phyloP scores from a whole-genome alignment of 2,888 invertebrate species.

The Anaspis maculata region DNA sequence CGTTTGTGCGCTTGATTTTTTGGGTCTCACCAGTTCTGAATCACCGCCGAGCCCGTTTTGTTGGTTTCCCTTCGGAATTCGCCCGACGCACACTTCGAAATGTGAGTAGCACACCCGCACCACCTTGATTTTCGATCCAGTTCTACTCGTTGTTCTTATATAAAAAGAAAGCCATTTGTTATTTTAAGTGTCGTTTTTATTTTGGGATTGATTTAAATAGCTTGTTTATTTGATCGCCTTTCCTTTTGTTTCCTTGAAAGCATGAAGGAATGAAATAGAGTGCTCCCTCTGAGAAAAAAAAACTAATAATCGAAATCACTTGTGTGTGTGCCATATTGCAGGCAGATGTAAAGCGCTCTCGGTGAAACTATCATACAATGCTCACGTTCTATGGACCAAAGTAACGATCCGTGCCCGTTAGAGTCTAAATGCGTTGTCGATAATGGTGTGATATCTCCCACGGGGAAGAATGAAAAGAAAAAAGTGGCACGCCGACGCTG shows the following conservation, averaged over 20 bases:
- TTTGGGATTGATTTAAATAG: constrained; percentile 16
- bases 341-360: constrained; percentile 23
- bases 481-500: constrained; percentile 58
- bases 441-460: constrained; percentile 32
- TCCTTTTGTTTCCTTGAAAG: constrained; percentile 19
- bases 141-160: background rate
- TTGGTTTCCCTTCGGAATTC: too few relatives aligned
- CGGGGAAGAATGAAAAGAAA: constrained; percentile 38
- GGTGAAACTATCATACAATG: too few relatives aligned
- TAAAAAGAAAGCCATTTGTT: constrained; percentile 13
- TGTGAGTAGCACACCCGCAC: too few relatives aligned
- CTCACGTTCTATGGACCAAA: constrained; percentile 39
- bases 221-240: constrained; percentile 10
- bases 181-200: constrained; percentile 13
- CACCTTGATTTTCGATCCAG: too few relatives aligned
- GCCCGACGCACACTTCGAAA: too few relatives aligned
- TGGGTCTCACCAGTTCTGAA: too few relatives aligned
- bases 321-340: constrained; percentile 30
- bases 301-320: too few relatives aligned
- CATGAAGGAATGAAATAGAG: constrained; percentile 33
- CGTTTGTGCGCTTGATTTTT: too few relatives aligned
- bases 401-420: constrained; percentile 33
- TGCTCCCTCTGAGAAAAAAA: too few relatives aligned
- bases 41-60: too few relatives aligned
- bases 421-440: constrained; percentile 33